Evolutionary conservation across 1,140 invertebrate species (phyloP).

Genomic region (Heliconius melpomene): DNA sequence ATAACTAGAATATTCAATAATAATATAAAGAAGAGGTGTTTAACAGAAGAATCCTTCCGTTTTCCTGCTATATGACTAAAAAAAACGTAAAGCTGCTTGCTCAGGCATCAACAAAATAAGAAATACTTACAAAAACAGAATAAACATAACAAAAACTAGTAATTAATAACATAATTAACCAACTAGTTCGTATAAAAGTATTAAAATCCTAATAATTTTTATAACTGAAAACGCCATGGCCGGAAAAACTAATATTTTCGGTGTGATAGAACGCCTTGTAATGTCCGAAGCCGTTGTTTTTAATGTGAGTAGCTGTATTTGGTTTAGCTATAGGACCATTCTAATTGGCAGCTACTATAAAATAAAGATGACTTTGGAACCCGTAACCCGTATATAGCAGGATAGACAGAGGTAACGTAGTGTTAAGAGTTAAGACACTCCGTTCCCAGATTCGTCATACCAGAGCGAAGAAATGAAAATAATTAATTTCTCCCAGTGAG

Average conservation of each 20-base stretch:
- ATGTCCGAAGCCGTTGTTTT: conserved; percentile 40
- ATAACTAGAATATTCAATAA: too few species aligned
- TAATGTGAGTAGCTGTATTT: conserved; percentile 38
- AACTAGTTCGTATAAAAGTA: background rate
- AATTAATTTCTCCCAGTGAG: too few species aligned
- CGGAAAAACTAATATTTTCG: background rate
- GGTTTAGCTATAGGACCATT: conserved; percentile 35
- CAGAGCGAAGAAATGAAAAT: too few species aligned
- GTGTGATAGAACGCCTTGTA: conserved; percentile 29
- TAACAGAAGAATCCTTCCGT: too few species aligned
- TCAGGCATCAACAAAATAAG: too few species aligned
- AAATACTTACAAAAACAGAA: background rate
- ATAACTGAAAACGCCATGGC: background rate
- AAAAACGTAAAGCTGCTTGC: too few species aligned
- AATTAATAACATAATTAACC: background rate
- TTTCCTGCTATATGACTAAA: too few species aligned
- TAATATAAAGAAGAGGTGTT: too few species aligned
- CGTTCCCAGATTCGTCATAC: too few species aligned
- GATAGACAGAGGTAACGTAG: too few species aligned
- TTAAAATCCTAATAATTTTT: background rate
- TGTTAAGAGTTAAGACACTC: too few species aligned
- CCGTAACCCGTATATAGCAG: too few species aligned
- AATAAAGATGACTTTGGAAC: background rate
- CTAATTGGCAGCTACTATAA: conserved; percentile 28
- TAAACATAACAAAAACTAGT: background rate